phyloP scores from a whole-genome alignment of 2,888 invertebrate species.

The Anthrax anthrax region DNA sequence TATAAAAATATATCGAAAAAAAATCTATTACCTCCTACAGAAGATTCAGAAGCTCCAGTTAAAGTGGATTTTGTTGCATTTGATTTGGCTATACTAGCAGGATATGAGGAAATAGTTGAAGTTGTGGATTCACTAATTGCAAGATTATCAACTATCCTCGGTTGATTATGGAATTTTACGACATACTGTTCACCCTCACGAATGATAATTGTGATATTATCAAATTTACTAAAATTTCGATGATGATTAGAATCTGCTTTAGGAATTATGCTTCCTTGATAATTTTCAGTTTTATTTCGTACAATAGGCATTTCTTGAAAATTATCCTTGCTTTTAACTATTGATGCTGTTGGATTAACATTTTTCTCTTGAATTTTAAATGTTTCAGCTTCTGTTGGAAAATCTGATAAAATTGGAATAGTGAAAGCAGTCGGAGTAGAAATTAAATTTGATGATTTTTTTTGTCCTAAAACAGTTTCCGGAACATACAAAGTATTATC shows the following conservation, averaged over 20 bases:
- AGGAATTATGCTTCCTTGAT: neutral
- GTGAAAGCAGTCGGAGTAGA: neutral
- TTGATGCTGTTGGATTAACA: too few relatives aligned
- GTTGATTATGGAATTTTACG: slow-evolving; percentile 9
- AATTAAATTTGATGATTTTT: neutral
- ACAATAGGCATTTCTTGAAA: neutral
- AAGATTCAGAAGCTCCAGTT: slow-evolving; percentile 4
- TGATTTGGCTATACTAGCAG: too few relatives aligned
- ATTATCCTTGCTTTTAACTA: too few relatives aligned
- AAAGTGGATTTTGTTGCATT: slow-evolving; percentile 3
- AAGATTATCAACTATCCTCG: slow-evolving; percentile 7
- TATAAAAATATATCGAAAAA: too few relatives aligned
- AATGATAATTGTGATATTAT: slow-evolving; percentile 16
- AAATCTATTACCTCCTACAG: slow-evolving; percentile 5
- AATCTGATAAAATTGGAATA: neutral
- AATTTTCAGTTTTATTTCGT: too few relatives aligned
- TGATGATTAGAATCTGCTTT: neutral
- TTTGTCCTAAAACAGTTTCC: neutral
- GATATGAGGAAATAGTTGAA: too few relatives aligned
- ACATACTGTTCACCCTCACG: slow-evolving; percentile 17
- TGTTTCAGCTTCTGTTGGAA: neutral
- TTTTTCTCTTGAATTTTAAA: neutral
- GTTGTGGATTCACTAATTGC: slow-evolving; percentile 4
- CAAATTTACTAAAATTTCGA: slow-evolving; percentile 8
- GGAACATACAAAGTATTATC: slow-evolving; percentile 9